A percentile compares a stretch with the other conserved stretches of the same genome.
Conservation (phyloP, 2,797 vertebrate genomes). For the Crypturellus tataupa region DNA sequence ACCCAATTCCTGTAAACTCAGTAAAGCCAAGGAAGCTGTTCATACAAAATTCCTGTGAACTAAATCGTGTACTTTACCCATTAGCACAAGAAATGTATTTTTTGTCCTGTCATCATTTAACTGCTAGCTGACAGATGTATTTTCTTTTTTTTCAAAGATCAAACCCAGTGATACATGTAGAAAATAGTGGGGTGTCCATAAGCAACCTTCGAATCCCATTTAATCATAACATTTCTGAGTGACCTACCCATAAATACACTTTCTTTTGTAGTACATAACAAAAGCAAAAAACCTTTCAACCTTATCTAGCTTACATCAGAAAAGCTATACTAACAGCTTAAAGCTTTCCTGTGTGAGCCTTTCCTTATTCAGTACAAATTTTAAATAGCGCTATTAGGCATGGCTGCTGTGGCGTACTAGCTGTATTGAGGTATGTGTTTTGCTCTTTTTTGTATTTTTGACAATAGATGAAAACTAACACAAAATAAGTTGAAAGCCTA, state of each 20-base stretch:
- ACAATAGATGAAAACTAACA: neutral
- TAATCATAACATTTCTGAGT: neutral
- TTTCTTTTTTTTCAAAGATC: neutral
- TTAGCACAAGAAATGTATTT: neutral
- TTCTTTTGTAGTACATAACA: neutral
- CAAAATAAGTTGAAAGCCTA: neutral
- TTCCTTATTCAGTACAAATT: neutral
- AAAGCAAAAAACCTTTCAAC: slow-evolving; percentile 17
- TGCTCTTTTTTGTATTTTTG: neutral
- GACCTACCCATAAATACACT: slow-evolving; percentile 1
- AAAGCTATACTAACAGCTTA: neutral
- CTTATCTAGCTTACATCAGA: slow-evolving; percentile 20
- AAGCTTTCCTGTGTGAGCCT: neutral
- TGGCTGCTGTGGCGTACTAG: neutral
- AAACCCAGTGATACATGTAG: neutral
- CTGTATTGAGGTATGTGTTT: neutral
- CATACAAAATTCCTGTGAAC: neutral
- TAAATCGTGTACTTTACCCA: neutral
- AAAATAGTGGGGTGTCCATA: neutral
- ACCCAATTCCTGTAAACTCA: neutral
- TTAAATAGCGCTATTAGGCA: neutral
- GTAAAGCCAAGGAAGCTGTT: neutral
- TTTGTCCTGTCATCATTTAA: neutral
- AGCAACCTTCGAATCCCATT: neutral
- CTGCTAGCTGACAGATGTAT: neutral